phyloP scores from a whole-genome alignment of 92 coral and sea anemone genomes.

The Montipora capitata region DNA sequence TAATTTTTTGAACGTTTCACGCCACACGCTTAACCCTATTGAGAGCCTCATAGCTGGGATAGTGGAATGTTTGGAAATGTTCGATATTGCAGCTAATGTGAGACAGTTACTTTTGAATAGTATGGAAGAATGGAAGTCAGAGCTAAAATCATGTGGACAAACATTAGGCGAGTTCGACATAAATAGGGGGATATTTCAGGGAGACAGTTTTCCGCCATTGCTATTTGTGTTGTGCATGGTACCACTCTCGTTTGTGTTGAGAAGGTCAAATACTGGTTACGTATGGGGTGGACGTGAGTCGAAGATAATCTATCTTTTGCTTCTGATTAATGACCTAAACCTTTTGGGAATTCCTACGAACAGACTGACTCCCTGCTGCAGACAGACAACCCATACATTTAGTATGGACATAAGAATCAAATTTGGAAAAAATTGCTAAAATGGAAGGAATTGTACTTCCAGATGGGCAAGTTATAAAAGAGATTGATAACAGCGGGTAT shows the following conservation, averaged over 20 bases:
- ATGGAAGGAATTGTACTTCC: neutral
- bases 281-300: neutral
- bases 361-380: neutral
- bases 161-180: neutral
- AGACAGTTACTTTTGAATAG: neutral
- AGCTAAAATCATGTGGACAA: neutral
- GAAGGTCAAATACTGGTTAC: neutral
- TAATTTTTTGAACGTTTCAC: too few relatives aligned
- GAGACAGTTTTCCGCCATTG: neutral
- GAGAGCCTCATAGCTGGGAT: neutral
- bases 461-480: neutral
- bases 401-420: too few relatives aligned
- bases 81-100: slow-evolving; percentile 1
- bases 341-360: neutral
- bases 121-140: neutral
- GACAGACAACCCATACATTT: too few relatives aligned
- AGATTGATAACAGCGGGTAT: neutral
- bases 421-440: slow-evolving; percentile 3
- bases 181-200: neutral
- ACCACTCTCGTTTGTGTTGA: neutral
- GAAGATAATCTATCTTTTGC: neutral
- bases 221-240: neutral
- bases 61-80: neutral
- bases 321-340: neutral
- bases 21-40: too few relatives aligned